Conservation (phyloP, 1,140 invertebrate species). For the Drosophila murphyi region DNA sequence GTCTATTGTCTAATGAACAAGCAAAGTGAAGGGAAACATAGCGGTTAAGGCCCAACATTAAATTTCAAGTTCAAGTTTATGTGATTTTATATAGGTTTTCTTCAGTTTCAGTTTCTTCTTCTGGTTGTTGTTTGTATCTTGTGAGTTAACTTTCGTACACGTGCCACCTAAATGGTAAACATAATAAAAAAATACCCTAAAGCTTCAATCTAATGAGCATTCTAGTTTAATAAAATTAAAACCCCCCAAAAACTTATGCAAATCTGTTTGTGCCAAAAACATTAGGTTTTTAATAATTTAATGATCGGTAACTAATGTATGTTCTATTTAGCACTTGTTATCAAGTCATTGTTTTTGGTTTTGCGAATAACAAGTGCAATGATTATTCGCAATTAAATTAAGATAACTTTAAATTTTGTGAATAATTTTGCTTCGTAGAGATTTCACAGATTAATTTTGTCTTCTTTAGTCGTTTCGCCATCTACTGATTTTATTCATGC, state of each 20-base stretch:
- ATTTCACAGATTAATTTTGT: not conserved
- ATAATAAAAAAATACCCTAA: not conserved
- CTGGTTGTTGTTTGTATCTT: constrained; percentile 7
- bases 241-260: constrained; percentile 4
- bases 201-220: not conserved
- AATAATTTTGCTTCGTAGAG: not conserved
- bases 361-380: constrained; percentile 1
- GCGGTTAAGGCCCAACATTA: constrained; percentile 51
- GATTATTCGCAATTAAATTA: constrained; percentile 18
- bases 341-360: not conserved
- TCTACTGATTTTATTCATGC: not conserved
- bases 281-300: not conserved
- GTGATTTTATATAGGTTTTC: constrained; percentile 11
- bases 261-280: constrained; percentile 7
- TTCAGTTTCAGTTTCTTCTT: not conserved
- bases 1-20: constrained; percentile 38
- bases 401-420: not conserved
- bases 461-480: not conserved
- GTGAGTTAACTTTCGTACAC: constrained; percentile 24
- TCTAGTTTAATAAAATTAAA: constrained; percentile 9
- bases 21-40: constrained; percentile 49
- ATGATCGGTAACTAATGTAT: not conserved
- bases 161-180: not conserved
- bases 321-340: constrained; percentile 2
- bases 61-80: constrained; percentile 53